Evolutionary conservation across 2,113 vertebrate species (phyloP).

Genomic region (Phalacrocorax carbo): DNA sequence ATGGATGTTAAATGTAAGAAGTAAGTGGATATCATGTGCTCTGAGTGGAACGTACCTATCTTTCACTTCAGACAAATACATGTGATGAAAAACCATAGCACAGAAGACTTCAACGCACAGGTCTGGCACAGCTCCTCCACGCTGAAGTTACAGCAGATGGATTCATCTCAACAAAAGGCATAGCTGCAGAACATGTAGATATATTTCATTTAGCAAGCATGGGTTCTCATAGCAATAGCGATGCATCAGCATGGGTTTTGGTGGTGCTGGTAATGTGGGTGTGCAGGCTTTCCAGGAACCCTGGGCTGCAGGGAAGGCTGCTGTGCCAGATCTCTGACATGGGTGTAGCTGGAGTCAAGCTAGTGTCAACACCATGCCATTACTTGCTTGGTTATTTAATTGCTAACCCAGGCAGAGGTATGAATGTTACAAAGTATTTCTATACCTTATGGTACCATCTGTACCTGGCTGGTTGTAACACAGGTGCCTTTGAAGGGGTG

Average conservation of each 20-base stretch:
- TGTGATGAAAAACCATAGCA: accelerated
- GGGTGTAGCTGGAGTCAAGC: background rate
- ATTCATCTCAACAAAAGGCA: background rate
- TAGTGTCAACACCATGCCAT: background rate
- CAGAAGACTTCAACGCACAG: background rate
- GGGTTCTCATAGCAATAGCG: background rate
- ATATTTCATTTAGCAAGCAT: background rate
- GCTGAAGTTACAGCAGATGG: background rate
- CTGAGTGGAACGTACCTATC: background rate
- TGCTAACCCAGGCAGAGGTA: background rate
- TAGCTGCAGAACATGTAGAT: background rate
- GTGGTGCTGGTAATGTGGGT: background rate
- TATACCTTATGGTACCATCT: background rate
- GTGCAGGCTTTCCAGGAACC: background rate
- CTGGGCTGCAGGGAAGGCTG: background rate
- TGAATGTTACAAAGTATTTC: background rate
- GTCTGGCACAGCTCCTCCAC: background rate
- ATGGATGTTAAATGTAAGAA: background rate
- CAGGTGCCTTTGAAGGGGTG: background rate
- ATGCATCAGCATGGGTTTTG: background rate
- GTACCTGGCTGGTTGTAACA: background rate
- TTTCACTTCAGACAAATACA: background rate
- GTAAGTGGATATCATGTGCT: background rate
- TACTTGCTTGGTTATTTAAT: background rate
- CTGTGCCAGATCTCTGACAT: background rate